Conservation (phyloP, 2,888 invertebrate species). For the Galeruca laticollis region DNA sequence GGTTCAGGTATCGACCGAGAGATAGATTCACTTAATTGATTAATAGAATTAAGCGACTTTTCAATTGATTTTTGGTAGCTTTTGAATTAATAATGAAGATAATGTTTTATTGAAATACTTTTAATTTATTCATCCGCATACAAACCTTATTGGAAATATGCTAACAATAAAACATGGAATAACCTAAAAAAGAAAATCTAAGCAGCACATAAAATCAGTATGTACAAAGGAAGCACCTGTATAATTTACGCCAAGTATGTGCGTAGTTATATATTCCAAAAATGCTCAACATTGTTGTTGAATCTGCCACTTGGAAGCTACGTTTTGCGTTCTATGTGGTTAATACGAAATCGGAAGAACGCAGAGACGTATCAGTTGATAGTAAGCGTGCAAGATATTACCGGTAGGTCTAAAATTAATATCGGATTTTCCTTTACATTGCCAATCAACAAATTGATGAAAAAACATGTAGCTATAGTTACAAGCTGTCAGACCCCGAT, state of each 20-base stretch:
- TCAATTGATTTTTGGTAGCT: too few species aligned
- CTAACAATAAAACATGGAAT: conserved; percentile 25
- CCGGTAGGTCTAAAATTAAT: too few species aligned
- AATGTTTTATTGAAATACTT: not conserved
- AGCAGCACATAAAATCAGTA: conserved; percentile 22
- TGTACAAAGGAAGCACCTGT: conserved; percentile 28
- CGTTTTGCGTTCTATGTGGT: conserved; percentile 21
- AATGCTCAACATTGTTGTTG: conserved; percentile 32
- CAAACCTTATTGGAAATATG: conserved; percentile 13
- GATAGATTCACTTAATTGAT: too few species aligned
- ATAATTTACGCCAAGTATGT: conserved; percentile 36
- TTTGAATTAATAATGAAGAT: too few species aligned
- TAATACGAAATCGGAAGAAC: conserved; percentile 20
- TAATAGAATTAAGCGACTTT: not conserved
- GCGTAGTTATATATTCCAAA: conserved; percentile 33
- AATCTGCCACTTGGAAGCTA: conserved; percentile 12
- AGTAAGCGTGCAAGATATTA: too few species aligned
- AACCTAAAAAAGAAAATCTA: conserved; percentile 1
- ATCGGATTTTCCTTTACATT: too few species aligned
- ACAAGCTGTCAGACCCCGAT: conserved; percentile 19
- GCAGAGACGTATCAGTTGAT: not conserved
- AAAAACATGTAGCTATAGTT: conserved; percentile 18
- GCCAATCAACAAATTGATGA: too few species aligned
- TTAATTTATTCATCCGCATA: not conserved
- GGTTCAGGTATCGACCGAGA: conserved; percentile 30